Base-by-base conservation (phyloP, 2,113 vertebrate genomes). In the Amphilophus citrinellus region DNA sequence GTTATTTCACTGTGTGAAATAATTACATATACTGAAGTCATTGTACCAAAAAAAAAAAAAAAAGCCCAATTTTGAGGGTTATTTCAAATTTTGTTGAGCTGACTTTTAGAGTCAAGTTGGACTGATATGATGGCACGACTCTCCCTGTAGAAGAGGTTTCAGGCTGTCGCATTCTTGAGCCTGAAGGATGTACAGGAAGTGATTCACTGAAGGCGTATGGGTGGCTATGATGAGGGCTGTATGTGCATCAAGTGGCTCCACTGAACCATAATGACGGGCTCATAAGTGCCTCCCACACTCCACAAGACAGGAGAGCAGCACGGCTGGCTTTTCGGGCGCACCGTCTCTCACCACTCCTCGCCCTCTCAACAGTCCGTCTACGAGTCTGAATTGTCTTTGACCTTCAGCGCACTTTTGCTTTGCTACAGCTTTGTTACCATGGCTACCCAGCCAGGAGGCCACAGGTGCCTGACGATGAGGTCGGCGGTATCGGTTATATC, bases 251-350 rank as follows among this genome's bases (percentile, higher is more conserved):
- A 91, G 89, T 77, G 80, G 83, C 20, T 59, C 87, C 84, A 65
- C 85, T 84, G 83, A 85, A 65, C 84, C 76, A 24, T 83, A 81
- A 84, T 82, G 91, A 91, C 39, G 76, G 59, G 44, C 61, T 80
- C n/a, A 63, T 84, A 82, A 90, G 91, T 86, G 90, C 87, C 84
- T 82, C 91, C 85, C 80, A 90, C 89, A 77, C 88, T 80, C 81
- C 56, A 57, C 27, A 3, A 86, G 79, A 89, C 42, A 76, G 66
- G 22, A 81, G 68, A 90, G 85, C 37, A 65, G 83, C 75, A 44
- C 61, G 3, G 32, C 71, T 61, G 84, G 83, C 89, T 85, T 84
- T 84, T 61, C 1, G 75, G 82, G 50, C 84, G 73, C 47, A 15
- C 61, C 30, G 44, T 58, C 71, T 76, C 80, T 80, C 73, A 58